Evolutionary conservation across 2,888 invertebrate genomes (phyloP).

Genomic region (Rhaphigaster nebulosa): DNA sequence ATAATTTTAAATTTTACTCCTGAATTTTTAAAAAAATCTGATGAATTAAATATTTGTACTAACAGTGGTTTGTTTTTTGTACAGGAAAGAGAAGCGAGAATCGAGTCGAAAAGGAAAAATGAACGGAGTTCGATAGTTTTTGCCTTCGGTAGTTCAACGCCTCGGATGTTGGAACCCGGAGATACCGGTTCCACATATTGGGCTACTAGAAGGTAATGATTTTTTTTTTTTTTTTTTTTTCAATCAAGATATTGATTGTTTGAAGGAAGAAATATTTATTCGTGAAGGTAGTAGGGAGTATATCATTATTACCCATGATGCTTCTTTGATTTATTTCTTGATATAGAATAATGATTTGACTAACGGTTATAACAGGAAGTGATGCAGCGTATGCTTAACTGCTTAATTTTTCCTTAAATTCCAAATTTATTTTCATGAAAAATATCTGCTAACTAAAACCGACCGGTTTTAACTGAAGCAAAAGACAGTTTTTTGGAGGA

Average conservation of each 20-base stretch:
- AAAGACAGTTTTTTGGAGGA: too few relatives aligned
- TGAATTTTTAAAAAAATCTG: not conserved
- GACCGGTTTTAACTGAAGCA: too few relatives aligned
- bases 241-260: too few relatives aligned
- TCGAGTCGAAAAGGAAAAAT: slow-evolving; percentile 84
- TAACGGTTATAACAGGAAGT: too few relatives aligned
- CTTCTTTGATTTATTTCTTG: too few relatives aligned
- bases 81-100: slow-evolving; percentile 82
- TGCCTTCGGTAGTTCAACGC: slow-evolving; percentile 93
- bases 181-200: slow-evolving; percentile 86
- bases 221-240: too few relatives aligned
- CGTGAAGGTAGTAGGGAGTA: not conserved
- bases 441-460: too few relatives aligned
- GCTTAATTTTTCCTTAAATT: too few relatives aligned
- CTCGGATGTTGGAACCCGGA: slow-evolving; percentile 86
- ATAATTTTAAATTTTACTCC: not conserved
- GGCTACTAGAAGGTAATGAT: slow-evolving; percentile 81
- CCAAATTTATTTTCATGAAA: too few relatives aligned
- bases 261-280: not conserved
- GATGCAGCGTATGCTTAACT: too few relatives aligned
- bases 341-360: too few relatives aligned
- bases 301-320: not conserved
- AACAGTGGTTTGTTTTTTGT: not conserved
- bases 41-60: slow-evolving; percentile 31
- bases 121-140: slow-evolving; percentile 83